Base-by-base conservation (phyloP, 2,888 invertebrate species). In the Megaustenia siamemsis region DNA sequence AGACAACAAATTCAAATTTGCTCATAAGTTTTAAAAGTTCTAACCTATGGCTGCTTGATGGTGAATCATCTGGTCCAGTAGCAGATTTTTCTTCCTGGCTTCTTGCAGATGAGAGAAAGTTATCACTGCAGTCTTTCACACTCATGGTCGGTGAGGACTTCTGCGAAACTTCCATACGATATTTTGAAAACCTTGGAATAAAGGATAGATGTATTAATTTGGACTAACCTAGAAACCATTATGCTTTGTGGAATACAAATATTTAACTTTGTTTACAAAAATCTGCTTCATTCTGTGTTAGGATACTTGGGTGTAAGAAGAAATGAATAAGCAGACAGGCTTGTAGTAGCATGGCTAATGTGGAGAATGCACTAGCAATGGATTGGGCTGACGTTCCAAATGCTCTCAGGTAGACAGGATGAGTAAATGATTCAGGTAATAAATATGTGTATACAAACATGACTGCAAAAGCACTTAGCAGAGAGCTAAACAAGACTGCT, bases 121-220 rank as follows among this genome's bases (percentile, higher is more conserved):
- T 49, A 28, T 49, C 18, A 73, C 49, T 5, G n/a, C 32, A 32
- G 18, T 21, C 73, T 32, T 15, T 45, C 12, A 32, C 32, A 12
- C 35, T 49, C 45, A 28, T 32, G 28, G 18, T 43, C 45, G 45
- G 18, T 15, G 28, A n/a, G 43, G 71, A 28, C 38, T 40, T 24
- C 5, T 73, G 78, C 43, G 63, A 78, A 66, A 43, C 8, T n/a
- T 10, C 63, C 18, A 43, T 15, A 43, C 66, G 78, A 78, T 32
- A 28, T 18, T 66, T 78, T 28, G 78, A 43, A 45, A 78, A 78
- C 43, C 78, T 78, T 35, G 5, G 38, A 10, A n/a, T n/a, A n/a
- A n/a, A 77, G 15, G 40, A 60, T n/a, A 56, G 5, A 24, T 40
- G 32, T 24, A 32, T 35, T 68, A 15, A n/a, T n/a, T n/a, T n/a